Base-by-base conservation (phyloP, 2,888 invertebrate species). In the Hoplodrina blanda region DNA sequence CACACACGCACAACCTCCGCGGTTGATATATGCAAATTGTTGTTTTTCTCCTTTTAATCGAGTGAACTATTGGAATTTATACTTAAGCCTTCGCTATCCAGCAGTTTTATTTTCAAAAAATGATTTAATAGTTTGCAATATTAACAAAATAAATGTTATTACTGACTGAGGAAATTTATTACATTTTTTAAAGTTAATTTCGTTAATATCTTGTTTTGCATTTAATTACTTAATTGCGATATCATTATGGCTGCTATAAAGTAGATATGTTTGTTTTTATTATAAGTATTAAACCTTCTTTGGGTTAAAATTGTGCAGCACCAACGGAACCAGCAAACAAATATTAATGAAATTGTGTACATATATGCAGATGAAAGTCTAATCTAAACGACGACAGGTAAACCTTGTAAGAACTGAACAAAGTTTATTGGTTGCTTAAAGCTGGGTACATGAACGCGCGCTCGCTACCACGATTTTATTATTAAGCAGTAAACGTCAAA, bases 1-100 rank as follows among this genome's bases (percentile, higher is more conserved):
- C 95, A 95, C 95, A 94, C 95, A 89, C 95, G 93, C 92, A 88
- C 95, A 91, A 93, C 87, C 89, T 90, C 91, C 89, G 92, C 82
- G 86, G 85, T 86, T 82, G 85, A 87, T 87, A 76, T 69, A 91
- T 91, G 91, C 89, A 92, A 90, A 91, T 91, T 89, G 61, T 70
- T 76, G 30, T 69, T 69, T 73, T 72, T 69, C 55, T 46, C 60
- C 67, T 69, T 76, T 71, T 75, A 72, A 76, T 81, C 76, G 55
- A 79, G 77, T 78, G 71, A 85, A 83, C 84, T 87, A 83, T 86
- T 79, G 76, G 77, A 67, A 67, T 81, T 59, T 80, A 67, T 78
- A 59, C 63, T 76, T 60, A 62, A 67, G 50, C 61, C 57, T 66
- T 54, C 46, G 57, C 67, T 56, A 53, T 52, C 49, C 37, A 15